Conservation (phyloP, 2,888 invertebrate genomes). For the Ornithoptera priamus region DNA sequence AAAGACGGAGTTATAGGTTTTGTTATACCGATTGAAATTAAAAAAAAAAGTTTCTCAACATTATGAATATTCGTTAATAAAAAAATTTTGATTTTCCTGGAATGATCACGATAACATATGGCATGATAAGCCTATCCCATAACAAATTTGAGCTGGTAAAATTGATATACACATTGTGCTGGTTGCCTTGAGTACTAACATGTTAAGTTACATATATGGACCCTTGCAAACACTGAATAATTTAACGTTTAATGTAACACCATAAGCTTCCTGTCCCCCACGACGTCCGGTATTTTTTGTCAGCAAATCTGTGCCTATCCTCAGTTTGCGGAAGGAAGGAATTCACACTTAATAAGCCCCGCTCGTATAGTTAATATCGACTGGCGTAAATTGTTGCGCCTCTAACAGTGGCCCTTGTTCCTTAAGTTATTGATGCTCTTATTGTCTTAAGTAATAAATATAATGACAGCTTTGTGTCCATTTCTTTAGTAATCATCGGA, state of each 20-base stretch:
- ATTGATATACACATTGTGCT: too few species aligned
- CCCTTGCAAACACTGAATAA: background rate
- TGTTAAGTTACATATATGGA: too few species aligned
- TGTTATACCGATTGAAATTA: too few species aligned
- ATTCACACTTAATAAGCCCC: conserved; percentile 24
- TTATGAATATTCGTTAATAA: too few species aligned
- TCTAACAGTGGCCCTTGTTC: conserved; percentile 11
- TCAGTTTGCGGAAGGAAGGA: conserved; percentile 11
- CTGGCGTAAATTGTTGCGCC: conserved; percentile 3
- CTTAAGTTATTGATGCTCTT: conserved; percentile 13
- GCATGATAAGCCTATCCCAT: too few species aligned
- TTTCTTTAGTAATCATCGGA: background rate
- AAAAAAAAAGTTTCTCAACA: too few species aligned
- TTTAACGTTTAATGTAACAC: conserved; percentile 3
- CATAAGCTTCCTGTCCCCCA: conserved; percentile 18
- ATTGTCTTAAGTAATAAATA: conserved; percentile 15
- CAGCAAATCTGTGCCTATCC: conserved; percentile 10
- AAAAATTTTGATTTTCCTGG: too few species aligned
- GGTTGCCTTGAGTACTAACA: too few species aligned
- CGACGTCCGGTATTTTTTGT: conserved; percentile 19
- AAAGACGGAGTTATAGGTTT: too few species aligned
- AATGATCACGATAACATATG: too few species aligned
- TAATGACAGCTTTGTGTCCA: background rate
- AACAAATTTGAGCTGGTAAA: too few species aligned
- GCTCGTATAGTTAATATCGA: conserved; percentile 9